Base-by-base conservation (phyloP, 2,888 invertebrate species). In the Proisotoma minuta region DNA sequence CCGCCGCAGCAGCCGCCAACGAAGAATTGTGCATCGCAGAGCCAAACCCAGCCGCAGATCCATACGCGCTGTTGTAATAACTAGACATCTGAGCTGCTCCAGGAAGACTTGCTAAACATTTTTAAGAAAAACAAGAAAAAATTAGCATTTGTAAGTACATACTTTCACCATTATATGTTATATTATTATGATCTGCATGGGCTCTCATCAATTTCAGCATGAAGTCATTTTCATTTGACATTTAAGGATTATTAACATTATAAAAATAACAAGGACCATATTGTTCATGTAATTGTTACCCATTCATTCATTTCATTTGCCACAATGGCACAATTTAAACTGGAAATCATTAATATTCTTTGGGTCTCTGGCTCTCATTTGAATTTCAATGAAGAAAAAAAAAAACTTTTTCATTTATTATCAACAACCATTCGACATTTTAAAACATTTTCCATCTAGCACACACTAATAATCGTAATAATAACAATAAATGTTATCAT, bases 1-100 rank as follows among this genome's bases (percentile, higher is more conserved):
- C 74, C 12, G 72, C 73, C 20, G 73, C 72, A 23, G 72, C 75
- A 43, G 65, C 79, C 51, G 71, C 70, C 59, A 68, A 66, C 60
- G 8, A 8, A 10, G 70, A 63, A 49, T 68, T 69, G 53, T 73
- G 71, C 70, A 72, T 72, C 40, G 69, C 69, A 22, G 69, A 69
- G 23, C 73, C 71, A 59, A 73, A 73, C 52, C 71, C 70, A 26
- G 68, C 70, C 15, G 68, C 70, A 22, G 65, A 63, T 40, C 70
- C 71, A 49, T 71, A 71, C 18, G 70, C 67, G 59, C 66, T 71
- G 59, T 72, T 71, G 69, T 73, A 71, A 66, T 73, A 73, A 64
- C 67, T 71, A 52, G 70, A 72, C 71, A 72, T 73, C 56, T 72
- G 71, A 64, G 71, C 71, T 47, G 73, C 73, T 69, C 68, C 71